phyloP scores from a whole-genome alignment of 2,888 invertebrate genomes.

The Cantharis flavilabris region DNA sequence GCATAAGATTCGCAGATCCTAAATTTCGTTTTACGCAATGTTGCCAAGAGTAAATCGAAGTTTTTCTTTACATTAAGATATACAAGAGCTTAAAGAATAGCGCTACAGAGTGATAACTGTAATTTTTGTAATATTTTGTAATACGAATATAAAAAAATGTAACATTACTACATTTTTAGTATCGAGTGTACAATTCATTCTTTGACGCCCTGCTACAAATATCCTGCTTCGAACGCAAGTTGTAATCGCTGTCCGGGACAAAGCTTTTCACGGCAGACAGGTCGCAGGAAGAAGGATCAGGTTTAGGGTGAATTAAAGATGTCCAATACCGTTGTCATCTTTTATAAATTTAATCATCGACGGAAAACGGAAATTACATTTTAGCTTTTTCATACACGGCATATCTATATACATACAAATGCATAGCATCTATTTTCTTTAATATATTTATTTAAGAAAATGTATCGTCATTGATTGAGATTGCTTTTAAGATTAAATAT shows the following conservation, averaged over 20 bases:
- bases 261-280: slow-evolving; percentile 37
- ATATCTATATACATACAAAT: neutral
- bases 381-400: slow-evolving; percentile 1
- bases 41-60: too few species aligned
- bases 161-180: slow-evolving; percentile 5
- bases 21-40: too few species aligned
- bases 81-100: too few species aligned
- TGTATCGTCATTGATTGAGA: slow-evolving; percentile 1
- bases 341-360: slow-evolving; percentile 45
- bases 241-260: slow-evolving; percentile 32
- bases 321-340: slow-evolving; percentile 41
- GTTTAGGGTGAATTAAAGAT: slow-evolving; percentile 39
- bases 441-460: slow-evolving; percentile 15
- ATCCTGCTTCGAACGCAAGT: slow-evolving; percentile 32
- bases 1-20: too few species aligned
- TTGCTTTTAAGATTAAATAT: neutral
- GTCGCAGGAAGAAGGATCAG: slow-evolving; percentile 35
- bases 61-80: too few species aligned
- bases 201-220: slow-evolving; percentile 18
- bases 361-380: slow-evolving; percentile 41
- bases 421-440: slow-evolving; percentile 2
- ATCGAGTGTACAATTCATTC: slow-evolving; percentile 13
- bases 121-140: too few species aligned
- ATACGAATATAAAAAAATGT: neutral
- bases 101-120: too few species aligned